Conservation (phyloP, 1,140 invertebrate species). For the Ceratosolen fusciceps region DNA sequence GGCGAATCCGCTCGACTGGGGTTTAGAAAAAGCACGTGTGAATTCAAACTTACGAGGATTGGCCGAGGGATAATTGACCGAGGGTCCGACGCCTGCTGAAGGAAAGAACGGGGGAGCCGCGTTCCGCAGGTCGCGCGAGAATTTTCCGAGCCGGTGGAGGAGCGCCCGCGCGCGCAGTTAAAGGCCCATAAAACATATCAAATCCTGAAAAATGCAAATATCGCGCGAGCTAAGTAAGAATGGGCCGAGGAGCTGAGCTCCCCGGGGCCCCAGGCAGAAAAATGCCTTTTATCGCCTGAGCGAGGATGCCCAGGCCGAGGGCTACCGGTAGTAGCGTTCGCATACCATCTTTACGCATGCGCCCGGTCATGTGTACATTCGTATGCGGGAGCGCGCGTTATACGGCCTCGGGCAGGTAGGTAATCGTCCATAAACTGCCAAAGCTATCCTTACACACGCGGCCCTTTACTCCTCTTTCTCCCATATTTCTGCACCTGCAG, state of each 20-base stretch:
- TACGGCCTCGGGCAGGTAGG: conserved; percentile 60
- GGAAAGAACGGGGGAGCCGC: neutral
- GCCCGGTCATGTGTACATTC: conserved; percentile 22
- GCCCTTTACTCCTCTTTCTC: neutral
- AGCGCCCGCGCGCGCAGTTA: neutral
- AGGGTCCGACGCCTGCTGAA: neutral
- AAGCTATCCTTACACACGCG: conserved; percentile 52
- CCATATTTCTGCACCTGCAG: conserved; percentile 36
- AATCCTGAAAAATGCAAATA: conserved; percentile 34
- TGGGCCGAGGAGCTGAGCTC: neutral
- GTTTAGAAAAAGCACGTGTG: neutral
- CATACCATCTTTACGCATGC: conserved; percentile 6
- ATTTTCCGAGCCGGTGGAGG: neutral
- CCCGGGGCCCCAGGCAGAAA: conserved; percentile 14
- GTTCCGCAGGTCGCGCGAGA: neutral
- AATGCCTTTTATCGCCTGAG: conserved; percentile 36
- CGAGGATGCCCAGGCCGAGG: neutral
- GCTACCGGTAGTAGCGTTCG: conserved; percentile 27
- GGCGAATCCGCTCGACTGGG: no score
- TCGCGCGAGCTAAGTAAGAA: conserved; percentile 6
- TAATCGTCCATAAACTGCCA: conserved; percentile 69
- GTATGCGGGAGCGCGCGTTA: conserved; percentile 17
- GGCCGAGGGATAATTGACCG: neutral
- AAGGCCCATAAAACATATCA: conserved; percentile 13
- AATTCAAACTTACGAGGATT: no score